Percentiles rank a stretch among this genome's conserved stretches.
Conservation (phyloP, 2,888 invertebrate species). For the Habrosyne pyritoides region DNA sequence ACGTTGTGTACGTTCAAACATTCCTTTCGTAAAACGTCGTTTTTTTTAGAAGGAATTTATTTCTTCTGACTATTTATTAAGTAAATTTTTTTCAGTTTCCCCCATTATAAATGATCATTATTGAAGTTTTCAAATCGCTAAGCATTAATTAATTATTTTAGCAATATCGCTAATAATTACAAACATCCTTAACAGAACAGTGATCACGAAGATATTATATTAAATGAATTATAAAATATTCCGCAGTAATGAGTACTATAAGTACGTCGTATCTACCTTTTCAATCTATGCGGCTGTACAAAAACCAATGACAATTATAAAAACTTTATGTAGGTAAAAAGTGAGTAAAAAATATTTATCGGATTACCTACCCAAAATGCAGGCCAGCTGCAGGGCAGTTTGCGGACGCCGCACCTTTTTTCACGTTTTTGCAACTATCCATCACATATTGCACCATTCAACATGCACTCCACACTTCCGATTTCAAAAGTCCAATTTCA, state of each 20-base stretch:
- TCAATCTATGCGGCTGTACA: constrained; percentile 11
- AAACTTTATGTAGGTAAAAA: constrained; percentile 33
- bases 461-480: constrained; percentile 73
- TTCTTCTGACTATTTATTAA: no score
- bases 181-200: not conserved
- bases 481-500: constrained; percentile 75
- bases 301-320: constrained; percentile 19
- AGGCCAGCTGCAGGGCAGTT: constrained; percentile 75
- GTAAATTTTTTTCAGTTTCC: no score
- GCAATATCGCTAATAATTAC: not conserved
- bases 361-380: constrained; percentile 63
- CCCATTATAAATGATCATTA: no score
- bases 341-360: constrained; percentile 70
- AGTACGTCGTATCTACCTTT: not conserved
- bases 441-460: constrained; percentile 73
- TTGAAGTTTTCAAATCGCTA: not conserved
- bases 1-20: constrained; percentile 12
- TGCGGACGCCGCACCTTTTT: constrained; percentile 69
- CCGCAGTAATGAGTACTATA: constrained; percentile 9
- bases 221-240: no score
- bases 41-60: no score
- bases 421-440: constrained; percentile 63
- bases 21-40: no score
- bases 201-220: not conserved
- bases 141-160: not conserved